Conservation (phyloP, 2,888 invertebrate species). For the Philonicus albiceps region DNA sequence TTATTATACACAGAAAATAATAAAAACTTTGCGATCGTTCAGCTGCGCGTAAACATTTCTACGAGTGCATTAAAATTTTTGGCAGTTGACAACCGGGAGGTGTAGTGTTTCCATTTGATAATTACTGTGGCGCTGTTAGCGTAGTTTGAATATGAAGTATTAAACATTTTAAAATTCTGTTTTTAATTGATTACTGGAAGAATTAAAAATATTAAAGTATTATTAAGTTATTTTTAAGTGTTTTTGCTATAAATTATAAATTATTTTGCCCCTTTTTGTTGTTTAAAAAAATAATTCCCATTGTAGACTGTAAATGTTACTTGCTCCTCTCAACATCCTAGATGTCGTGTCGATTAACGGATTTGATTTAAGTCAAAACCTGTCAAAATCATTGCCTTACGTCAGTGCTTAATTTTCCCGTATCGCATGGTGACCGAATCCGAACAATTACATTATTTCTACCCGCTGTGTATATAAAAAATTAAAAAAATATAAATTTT, state of each 20-base stretch:
- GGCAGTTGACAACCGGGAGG: neutral
- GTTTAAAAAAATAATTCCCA: neutral
- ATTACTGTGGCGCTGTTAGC: neutral
- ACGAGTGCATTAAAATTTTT: neutral
- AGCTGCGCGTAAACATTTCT: neutral
- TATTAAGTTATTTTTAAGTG: neutral
- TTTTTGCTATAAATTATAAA: neutral
- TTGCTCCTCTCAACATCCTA: neutral
- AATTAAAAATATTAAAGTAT: no score
- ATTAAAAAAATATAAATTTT: neutral
- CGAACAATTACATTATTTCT: neutral
- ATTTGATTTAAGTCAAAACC: neutral
- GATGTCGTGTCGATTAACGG: neutral
- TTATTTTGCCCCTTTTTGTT: neutral
- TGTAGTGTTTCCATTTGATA: neutral
- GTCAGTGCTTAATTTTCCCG: slow-evolving; percentile 13
- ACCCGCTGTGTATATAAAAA: neutral
- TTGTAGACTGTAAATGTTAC: neutral
- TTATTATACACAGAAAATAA: neutral
- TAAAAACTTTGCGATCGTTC: neutral
- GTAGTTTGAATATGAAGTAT: neutral
- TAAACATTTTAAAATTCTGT: no score
- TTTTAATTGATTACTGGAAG: neutral
- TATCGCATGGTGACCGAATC: neutral
- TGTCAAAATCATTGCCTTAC: neutral